Conservation (phyloP, 1,140 invertebrate genomes). For the Aethina tumida region DNA sequence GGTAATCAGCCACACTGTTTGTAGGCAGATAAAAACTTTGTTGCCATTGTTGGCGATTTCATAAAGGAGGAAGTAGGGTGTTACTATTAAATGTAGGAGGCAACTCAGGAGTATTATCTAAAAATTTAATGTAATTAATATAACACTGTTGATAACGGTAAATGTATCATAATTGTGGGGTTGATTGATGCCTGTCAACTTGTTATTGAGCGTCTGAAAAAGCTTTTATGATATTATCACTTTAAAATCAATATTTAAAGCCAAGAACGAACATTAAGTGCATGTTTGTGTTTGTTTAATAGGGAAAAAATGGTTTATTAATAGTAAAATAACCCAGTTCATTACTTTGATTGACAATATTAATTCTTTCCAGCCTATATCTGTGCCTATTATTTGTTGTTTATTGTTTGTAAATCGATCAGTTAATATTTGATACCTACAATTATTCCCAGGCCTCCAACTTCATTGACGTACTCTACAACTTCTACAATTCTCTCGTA, state of each 20-base stretch:
- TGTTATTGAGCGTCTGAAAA: too few species aligned
- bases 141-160: conserved; percentile 6
- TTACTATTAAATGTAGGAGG: conserved; percentile 58
- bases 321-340: too few species aligned
- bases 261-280: too few species aligned
- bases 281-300: too few species aligned
- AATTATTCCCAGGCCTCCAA: neutral
- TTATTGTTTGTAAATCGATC: neutral
- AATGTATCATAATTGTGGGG: conserved; percentile 1
- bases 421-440: neutral
- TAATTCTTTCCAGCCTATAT: neutral
- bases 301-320: too few species aligned
- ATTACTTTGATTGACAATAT: too few species aligned
- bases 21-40: conserved; percentile 40
- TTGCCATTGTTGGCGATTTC: conserved; percentile 41
- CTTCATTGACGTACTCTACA: conserved; percentile 6
- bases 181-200: too few species aligned
- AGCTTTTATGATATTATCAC: too few species aligned
- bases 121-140: conserved; percentile 9
- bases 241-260: too few species aligned
- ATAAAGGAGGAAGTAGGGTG: conserved; percentile 58
- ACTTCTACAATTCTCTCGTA: conserved; percentile 9
- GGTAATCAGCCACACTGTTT: conserved; percentile 53
- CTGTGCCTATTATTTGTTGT: conserved; percentile 1
- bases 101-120: conserved; percentile 50